Evolutionary conservation across 2,888 invertebrate species (phyloP), one percentile per base, ranked within the genome.

Genomic region (Caenorhabditis sp.): DNA sequence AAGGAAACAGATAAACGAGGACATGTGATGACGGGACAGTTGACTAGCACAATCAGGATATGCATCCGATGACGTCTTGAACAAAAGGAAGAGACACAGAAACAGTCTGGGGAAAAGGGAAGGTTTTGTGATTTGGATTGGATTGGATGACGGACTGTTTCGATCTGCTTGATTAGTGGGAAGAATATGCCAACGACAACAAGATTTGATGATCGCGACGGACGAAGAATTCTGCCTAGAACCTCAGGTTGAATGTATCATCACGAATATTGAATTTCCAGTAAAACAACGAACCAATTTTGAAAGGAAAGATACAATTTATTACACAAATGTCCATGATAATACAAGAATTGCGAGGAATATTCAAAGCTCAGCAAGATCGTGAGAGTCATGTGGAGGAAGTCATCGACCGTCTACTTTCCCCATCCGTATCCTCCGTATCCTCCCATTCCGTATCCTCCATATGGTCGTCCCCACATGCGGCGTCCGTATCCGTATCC

Each of bases 361-460:
- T 47, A 9, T 20, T 47, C 47, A 47, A 47, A 47, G 47, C 47
- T 47, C 47, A 47, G 47, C 47, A 47, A 47, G 47, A 47, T 47
- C 47, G 11, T 47, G 47, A 6, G 40, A 47, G 47, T 11, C 47
- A 47, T 26, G 40, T 61, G 15, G 11, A n/a, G n/a, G n/a, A 18
- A 6, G 50, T 60, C 18, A 15, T 26, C 26, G 18, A 44, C 40
- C 5, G 24, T 18, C 51, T 74, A 77, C 18, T 69, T 69, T 61
- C 77, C 77, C 62, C 56, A 69, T 77, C 77, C 77, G 69, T 77
- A 77, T 77, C 77, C 77, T 67, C 76, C 76, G 55, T 62, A 62
- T 68, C 76, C n/a, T n/a, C n/a, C n/a, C n/a, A n/a, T n/a, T 67
- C 76, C 76, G 55, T 62, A 62, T 68, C 76, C 76, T 32, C 76